Evolutionary conservation across 2,797 vertebrate genomes (phyloP), one percentile per base, ranked within the genome.

Genomic region (Monodelphis domestica): DNA sequence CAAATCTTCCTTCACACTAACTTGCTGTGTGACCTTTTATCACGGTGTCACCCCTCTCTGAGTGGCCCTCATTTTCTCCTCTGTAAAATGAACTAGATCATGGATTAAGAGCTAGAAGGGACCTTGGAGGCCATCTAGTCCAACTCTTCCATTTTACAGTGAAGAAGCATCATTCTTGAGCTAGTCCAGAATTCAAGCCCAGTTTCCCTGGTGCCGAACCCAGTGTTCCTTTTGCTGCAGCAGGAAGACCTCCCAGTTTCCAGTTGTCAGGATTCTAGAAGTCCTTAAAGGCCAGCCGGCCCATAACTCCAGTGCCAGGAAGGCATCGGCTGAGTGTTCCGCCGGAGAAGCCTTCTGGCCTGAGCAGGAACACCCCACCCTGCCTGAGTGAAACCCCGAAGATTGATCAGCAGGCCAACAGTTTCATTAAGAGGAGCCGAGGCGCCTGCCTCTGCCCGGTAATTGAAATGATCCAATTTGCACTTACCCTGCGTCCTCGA

Each of bases 391-490:
- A 87, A 15, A 5, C 70, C 9, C 70, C 50, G 24, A 84, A 24
- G 53, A 55, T 28, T 10, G 52, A 53, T 88, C 14, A n/a, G 30
- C 30, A 33, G 30, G 30, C 52, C 3, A 30, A 5, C 45, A 29
- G 53, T 54, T 87, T 78, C 70, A 54, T 26, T 54, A 87, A 55
- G 38, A 24, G 28, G 6, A 28, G 70, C 17, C 70, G 9, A 30
- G 54, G 63, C 91, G 33, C 29, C 54, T 53, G 54, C 53, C 12
- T 70, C 26, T 90, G 88, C 91, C 94, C 59, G 92, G 54, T 63
- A 33, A 89, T 54, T 91, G 87, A 59, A 50, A 89, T 89, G 87
- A 89, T 92, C 54, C 45, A 55, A 92, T 87, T 90, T 33, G 87
- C 57, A 89, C 90, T 55, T 70, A 87, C 57, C 11, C n/a, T 11